phyloP scores from a whole-genome alignment of 2,113 vertebrate genomes.

The Trematocara unimaculatum region DNA sequence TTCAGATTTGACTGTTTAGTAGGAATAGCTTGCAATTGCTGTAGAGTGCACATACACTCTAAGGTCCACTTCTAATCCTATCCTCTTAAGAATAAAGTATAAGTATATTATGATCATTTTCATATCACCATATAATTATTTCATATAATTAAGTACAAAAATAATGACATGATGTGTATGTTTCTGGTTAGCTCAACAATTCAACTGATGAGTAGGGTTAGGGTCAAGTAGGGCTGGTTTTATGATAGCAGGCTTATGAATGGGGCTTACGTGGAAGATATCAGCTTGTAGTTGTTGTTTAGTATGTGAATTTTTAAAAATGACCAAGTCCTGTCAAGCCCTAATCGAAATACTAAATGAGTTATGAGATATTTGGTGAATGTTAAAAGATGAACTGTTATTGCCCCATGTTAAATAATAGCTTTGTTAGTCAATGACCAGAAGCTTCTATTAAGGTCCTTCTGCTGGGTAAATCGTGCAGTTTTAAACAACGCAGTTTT shows the following conservation, averaged over 20 bases:
- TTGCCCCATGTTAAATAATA: neutral
- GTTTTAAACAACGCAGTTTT: neutral
- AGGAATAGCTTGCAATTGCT: neutral
- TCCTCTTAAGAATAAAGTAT: neutral
- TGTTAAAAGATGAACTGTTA: neutral
- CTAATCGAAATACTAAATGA: neutral
- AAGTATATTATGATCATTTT: neutral
- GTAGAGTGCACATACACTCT: neutral
- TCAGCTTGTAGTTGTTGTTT: neutral
- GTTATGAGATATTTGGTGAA: neutral
- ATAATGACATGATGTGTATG: neutral
- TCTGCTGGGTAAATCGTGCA: neutral
- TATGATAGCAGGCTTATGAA: neutral
- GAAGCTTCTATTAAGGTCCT: neutral
- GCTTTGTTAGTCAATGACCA: neutral
- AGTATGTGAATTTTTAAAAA: neutral
- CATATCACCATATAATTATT: neutral
- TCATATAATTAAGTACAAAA: neutral
- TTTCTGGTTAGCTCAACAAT: neutral
- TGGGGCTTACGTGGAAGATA: neutral
- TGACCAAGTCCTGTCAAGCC: neutral
- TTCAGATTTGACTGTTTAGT: neutral
- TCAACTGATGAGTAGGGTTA: neutral
- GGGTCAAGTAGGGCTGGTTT: neutral
- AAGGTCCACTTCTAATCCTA: neutral